Evolutionary conservation across 1,140 invertebrate genomes (phyloP), one percentile per base, ranked within the genome.

Genomic region (Helicoverpa armigera): DNA sequence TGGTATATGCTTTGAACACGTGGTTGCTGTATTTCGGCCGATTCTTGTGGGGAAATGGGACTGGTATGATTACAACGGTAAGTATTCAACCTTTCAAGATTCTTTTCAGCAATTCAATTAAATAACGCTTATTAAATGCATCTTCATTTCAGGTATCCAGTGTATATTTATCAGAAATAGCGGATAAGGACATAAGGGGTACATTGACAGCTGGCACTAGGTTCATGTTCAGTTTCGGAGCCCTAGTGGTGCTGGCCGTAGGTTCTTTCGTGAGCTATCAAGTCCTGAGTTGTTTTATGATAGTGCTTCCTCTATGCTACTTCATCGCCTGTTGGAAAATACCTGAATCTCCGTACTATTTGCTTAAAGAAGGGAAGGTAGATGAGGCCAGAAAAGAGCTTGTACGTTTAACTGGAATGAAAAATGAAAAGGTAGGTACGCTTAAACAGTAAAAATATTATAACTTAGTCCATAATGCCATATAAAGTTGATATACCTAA

Each of bases 301-400:
- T 87, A 14, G 86, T 43, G 11, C 83, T 79, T 54, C 95, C 97
- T 0, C 65, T 96, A 0, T 82, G 96, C 3, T 96, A 96, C 73
- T 95, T 97, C 29, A 13, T 96, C 0, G 95, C 94, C 0, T 96
- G 97, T 84, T 88, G 90, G 50, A 96, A 95, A 90, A 96, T 97
- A 91, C 97, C 97, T 0, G 97, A 98, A 89, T 97, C 97, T 1
- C 97, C 97, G 0, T 96, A 97, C 76, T 98, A 96, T 82, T 90
- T 96, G 3, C 89, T 96, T 0, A 95, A 94, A 53, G 96, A 95
- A 60, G 95, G 96, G 0, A 89, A 92, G 23, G 92, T 95, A 7
- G 90, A 84, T 0, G 79, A 85, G 0, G 94, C 95, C 0, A 89
- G 86, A 69, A 88, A 87, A 3, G 94, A 86, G 18, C 74, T 96